Evolutionary conservation across 2,797 vertebrate species (phyloP).

Genomic region (Spondyliosoma cantharus): DNA sequence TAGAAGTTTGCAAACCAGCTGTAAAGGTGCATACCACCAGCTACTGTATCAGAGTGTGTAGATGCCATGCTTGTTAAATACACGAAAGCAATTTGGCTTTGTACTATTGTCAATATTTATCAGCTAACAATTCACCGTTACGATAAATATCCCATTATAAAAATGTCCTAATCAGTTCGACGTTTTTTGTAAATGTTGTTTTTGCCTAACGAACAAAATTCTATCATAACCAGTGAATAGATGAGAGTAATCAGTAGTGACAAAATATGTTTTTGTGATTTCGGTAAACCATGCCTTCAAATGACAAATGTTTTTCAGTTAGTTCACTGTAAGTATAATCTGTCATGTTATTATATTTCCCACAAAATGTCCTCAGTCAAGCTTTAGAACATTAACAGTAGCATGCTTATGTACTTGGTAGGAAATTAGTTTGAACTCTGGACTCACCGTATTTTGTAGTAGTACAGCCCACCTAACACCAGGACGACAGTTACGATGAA

Average conservation of each 20-base stretch:
- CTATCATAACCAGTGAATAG: too few species aligned
- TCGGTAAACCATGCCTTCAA: neutral
- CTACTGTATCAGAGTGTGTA: too few species aligned
- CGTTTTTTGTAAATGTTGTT: too few species aligned
- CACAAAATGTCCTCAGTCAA: neutral
- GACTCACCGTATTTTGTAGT: conserved; percentile 75
- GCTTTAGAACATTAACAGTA: neutral
- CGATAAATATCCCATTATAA: too few species aligned
- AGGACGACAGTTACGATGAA: conserved; percentile 58
- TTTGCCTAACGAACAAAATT: too few species aligned
- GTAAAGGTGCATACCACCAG: too few species aligned
- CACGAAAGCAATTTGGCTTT: too few species aligned
- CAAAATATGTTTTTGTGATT: neutral
- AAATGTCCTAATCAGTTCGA: too few species aligned
- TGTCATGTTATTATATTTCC: neutral
- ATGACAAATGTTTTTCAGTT: neutral
- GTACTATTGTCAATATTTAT: too few species aligned
- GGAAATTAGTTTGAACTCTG: neutral
- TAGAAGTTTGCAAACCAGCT: too few species aligned
- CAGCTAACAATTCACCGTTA: too few species aligned
- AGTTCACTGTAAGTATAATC: neutral
- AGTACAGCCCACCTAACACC: conserved; percentile 66
- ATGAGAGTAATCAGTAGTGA: neutral
- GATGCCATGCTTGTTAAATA: too few species aligned
- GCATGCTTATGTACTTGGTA: neutral